Evolutionary conservation across 2,797 vertebrate species (phyloP), one percentile per base, ranked within the genome.

Genomic region (Phaenicophaeus curvirostris): DNA sequence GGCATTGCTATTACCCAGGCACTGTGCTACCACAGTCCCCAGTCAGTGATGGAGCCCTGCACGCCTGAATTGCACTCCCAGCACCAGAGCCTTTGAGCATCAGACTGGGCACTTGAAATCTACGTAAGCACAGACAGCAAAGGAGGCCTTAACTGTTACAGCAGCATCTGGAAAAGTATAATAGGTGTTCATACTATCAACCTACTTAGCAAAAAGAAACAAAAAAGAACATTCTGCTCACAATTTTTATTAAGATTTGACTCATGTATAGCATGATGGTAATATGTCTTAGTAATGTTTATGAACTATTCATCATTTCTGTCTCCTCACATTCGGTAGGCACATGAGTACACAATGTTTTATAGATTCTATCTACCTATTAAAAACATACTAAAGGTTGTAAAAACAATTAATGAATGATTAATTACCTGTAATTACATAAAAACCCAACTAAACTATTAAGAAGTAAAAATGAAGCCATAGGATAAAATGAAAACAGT

Each of bases 101-200:
- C 35, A 65, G 8, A 18, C 19, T 41, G 44, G 28, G 8, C 23
- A 53, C 23, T 54, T 42, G 11, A 48, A 61, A 39, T 23, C 24
- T 53, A 42, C 44, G n/a, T 15, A 5, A 0, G 0, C 44, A 41
- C 15, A 65, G 67, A 50, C 35, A 58, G 28, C n/a, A 54, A 9
- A 57, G 53, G n/a, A 54, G 21, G 24, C n/a, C 58, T 67, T 48
- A 66, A 33, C 23, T 14, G 11, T 31, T 28, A 53, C 6, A 41
- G 25, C 6, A 33, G 21, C 15, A 35, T 28, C 78, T 55, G 13
- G 4, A 62, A 69, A 62, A 2, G 9, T 5, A 17, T 23, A 73
- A 6, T 0, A 44, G 15, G 8, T 58, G 12, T 48, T 63, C 8
- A 1, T 19, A 41, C n/a, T 21, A 13, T 11, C 11, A 9, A 51